Conservation (phyloP, 2,888 invertebrate species). For the Dascillus cervinus region DNA sequence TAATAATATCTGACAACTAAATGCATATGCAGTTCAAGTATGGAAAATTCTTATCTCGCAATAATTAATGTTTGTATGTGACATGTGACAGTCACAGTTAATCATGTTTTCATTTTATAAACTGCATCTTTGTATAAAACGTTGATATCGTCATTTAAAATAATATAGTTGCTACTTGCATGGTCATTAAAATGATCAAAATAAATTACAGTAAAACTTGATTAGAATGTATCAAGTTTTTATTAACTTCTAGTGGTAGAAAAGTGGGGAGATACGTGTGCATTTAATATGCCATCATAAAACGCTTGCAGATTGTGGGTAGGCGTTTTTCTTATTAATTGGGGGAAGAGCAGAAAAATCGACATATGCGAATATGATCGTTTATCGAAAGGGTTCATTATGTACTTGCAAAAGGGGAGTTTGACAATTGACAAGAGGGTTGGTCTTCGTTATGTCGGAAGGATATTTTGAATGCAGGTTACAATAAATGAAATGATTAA, state of each 20-base stretch:
- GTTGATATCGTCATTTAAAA: conserved; percentile 11
- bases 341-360: conserved; percentile 15
- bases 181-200: too few relatives aligned
- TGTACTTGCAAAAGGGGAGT: conserved; percentile 22
- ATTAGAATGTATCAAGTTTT: too few relatives aligned
- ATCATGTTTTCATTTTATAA: conserved; percentile 9
- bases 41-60: conserved; percentile 19
- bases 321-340: conserved; percentile 14
- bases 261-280: too few relatives aligned
- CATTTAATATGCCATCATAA: neutral
- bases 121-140: conserved; percentile 12
- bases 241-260: too few relatives aligned
- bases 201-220: too few relatives aligned
- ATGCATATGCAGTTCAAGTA: too few relatives aligned
- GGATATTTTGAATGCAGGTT: neutral
- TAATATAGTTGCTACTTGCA: too few relatives aligned
- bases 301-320: conserved; percentile 13
- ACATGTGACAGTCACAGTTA: conserved; percentile 16
- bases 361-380: conserved; percentile 25
- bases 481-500: too few relatives aligned
- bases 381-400: conserved; percentile 32
- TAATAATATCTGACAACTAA: too few relatives aligned
- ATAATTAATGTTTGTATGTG: conserved; percentile 16
- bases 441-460: too few relatives aligned
- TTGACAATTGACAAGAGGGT: conserved; percentile 32